Conservation (phyloP, 2,797 vertebrate genomes). For the Cirrhinus molitorella region DNA sequence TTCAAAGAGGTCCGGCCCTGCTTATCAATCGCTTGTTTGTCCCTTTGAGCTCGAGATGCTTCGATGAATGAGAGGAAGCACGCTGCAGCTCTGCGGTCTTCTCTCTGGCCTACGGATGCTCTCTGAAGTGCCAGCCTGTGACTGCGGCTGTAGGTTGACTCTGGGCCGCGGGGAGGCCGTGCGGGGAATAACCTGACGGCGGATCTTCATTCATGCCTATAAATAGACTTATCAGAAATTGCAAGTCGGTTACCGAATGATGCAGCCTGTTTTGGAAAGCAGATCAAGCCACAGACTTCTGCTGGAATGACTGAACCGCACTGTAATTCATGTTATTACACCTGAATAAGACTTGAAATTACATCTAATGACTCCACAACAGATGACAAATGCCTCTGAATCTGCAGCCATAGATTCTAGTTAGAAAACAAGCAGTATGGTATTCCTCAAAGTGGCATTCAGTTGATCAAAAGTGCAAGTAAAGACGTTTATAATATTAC, state of each 20-base stretch:
- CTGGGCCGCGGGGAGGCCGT: slow-evolving; percentile 22
- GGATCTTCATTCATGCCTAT: slow-evolving; percentile 56
- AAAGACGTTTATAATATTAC: background rate
- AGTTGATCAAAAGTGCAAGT: background rate
- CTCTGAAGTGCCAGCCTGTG: slow-evolving; percentile 22
- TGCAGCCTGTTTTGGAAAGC: slow-evolving; percentile 44
- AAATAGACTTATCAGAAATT: slow-evolving; percentile 69
- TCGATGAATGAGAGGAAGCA: slow-evolving; percentile 41
- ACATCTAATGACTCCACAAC: background rate
- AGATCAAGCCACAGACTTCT: slow-evolving; percentile 25
- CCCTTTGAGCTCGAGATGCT: background rate
- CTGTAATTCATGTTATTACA: slow-evolving; percentile 2
- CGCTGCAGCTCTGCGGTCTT: background rate
- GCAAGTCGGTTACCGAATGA: background rate
- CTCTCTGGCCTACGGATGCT: background rate
- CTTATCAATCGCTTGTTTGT: slow-evolving; percentile 29
- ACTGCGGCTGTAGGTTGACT: slow-evolving; percentile 44
- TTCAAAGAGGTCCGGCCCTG: slow-evolving; percentile 34
- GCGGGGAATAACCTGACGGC: slow-evolving; percentile 63
- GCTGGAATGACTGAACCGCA: slow-evolving; percentile 10
- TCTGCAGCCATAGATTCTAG: background rate
- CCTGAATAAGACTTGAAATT: background rate
- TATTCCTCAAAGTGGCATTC: background rate
- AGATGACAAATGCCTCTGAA: background rate
- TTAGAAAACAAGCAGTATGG: background rate